These are phyloP conservation scores for Oryzias javanicus DNA, from an alignment of 2,113 vertebrate genomes.

Conservation along the genomic window DNA sequence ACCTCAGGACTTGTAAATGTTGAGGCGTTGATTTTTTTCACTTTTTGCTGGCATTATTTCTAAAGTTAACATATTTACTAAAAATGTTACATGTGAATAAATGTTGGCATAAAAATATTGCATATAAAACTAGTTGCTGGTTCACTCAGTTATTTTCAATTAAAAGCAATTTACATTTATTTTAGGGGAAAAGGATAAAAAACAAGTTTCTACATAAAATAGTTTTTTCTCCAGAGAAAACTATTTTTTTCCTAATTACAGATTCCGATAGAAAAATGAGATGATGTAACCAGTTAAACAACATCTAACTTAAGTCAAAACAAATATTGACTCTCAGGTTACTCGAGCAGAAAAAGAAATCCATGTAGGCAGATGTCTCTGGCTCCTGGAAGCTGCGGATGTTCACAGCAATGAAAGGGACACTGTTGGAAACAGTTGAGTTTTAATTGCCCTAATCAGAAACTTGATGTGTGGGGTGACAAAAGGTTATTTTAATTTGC, in stretches of 20 bases:
- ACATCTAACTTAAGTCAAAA: not conserved
- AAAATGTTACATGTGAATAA: no score
- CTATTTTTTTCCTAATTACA: not conserved
- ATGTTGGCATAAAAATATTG: no score
- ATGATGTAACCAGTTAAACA: not conserved
- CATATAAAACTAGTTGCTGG: no score
- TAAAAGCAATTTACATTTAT: no score
- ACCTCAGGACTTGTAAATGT: no score
- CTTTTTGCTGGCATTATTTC: no score
- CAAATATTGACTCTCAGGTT: conserved; percentile 1
- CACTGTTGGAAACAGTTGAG: conserved; percentile 38
- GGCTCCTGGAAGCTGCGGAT: conserved; percentile 13
- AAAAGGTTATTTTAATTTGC: conserved; percentile 62
- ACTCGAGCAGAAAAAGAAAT: conserved; percentile 18
- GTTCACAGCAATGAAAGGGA: conserved; percentile 14
- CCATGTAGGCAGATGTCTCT: conserved; percentile 20
- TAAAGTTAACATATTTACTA: no score
- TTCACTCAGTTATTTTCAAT: no score
- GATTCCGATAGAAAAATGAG: not conserved
- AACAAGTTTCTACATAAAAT: no score
- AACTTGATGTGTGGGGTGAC: conserved; percentile 56
- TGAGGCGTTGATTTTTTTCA: no score
- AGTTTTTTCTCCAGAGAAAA: not conserved
- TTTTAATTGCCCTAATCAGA: conserved; percentile 67
- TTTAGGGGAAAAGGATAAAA: no score